phyloP scores from a whole-genome alignment of 2,888 invertebrate species.

The Marasmarcha lunaedactyla region DNA sequence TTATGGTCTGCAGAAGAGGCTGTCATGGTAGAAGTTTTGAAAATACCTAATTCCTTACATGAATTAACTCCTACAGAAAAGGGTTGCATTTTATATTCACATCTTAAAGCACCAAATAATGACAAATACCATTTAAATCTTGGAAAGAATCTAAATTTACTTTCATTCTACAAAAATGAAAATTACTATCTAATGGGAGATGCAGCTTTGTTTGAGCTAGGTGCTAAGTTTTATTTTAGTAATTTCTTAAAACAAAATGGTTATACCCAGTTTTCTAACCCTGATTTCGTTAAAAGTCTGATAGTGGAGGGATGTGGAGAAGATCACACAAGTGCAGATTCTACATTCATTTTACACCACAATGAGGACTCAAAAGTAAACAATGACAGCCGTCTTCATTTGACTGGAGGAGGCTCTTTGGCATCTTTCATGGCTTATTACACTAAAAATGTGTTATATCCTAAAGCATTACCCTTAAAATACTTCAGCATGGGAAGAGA shows the following conservation, averaged over 20 bases:
- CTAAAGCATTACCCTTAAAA: conserved; percentile 74
- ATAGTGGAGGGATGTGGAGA: conserved; percentile 80
- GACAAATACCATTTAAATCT: conserved; percentile 67
- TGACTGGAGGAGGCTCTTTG: conserved; percentile 82
- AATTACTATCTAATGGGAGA: conserved; percentile 75
- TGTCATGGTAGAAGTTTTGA: conserved; percentile 73
- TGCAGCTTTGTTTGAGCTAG: conserved; percentile 79
- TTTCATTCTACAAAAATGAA: conserved; percentile 71
- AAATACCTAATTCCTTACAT: conserved; percentile 79
- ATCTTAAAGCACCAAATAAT: conserved; percentile 28
- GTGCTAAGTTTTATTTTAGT: conserved; percentile 64
- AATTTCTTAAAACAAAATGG: conserved; percentile 44
- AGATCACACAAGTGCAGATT: conserved; percentile 63
- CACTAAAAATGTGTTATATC: conserved; percentile 74
- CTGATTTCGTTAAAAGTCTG: conserved; percentile 82
- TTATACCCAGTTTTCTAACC: conserved; percentile 78
- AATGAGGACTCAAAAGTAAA: conserved; percentile 64
- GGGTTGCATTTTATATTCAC: conserved; percentile 33
- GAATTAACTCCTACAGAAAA: conserved; percentile 66
- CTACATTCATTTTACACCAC: conserved; percentile 72
- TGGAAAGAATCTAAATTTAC: conserved; percentile 56
- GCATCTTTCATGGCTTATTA: conserved; percentile 80
- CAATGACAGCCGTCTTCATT: conserved; percentile 73
- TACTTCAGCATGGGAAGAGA: conserved; percentile 79
- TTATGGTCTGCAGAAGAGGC: conserved; percentile 81